phyloP scores from a whole-genome alignment of 37 sponge, comb jelly and placozoan species.

The Spongia lamella region DNA sequence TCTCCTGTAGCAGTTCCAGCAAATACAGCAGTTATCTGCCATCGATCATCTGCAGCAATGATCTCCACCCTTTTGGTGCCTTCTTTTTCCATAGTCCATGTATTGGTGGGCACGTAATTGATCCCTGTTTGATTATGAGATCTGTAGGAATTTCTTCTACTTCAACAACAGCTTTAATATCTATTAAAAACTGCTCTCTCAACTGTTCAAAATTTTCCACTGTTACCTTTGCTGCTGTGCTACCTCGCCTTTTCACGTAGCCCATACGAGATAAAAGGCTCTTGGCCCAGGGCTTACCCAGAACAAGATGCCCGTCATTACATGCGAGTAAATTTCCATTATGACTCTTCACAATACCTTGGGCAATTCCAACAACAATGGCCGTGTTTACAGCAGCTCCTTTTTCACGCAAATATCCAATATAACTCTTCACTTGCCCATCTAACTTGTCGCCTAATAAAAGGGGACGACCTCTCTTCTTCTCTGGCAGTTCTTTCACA shows the following conservation, averaged over 20 bases:
- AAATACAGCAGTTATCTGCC: constrained; percentile 23
- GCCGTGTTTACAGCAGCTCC: too few relatives aligned
- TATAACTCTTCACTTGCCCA: too few relatives aligned
- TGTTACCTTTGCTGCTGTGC: constrained; percentile 17
- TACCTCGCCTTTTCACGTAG: constrained; percentile 22
- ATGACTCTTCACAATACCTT: constrained; percentile 6
- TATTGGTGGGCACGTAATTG: constrained; percentile 19
- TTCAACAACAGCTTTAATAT: constrained; percentile 12
- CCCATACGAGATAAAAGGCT: constrained; percentile 12
- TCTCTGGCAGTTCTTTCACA: not conserved
- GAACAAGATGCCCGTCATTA: constrained; percentile 18
- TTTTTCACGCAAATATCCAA: too few relatives aligned
- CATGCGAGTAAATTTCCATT: constrained; percentile 20
- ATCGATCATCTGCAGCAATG: constrained; percentile 12
- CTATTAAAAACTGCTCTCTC: constrained; percentile 24
- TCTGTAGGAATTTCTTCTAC: constrained; percentile 30
- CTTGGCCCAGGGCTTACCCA: constrained; percentile 20
- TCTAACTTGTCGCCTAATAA: too few relatives aligned
- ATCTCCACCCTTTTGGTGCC: constrained; percentile 22
- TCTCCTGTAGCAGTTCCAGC: constrained; percentile 13
- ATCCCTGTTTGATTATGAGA: constrained; percentile 22
- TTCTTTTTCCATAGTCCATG: constrained; percentile 20
- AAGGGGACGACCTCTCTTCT: constrained; percentile 32
- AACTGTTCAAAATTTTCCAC: constrained; percentile 4
- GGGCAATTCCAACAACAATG: too few relatives aligned